Conservation (phyloP, 2,113 vertebrate genomes). For the Ceratotherium simum region DNA sequence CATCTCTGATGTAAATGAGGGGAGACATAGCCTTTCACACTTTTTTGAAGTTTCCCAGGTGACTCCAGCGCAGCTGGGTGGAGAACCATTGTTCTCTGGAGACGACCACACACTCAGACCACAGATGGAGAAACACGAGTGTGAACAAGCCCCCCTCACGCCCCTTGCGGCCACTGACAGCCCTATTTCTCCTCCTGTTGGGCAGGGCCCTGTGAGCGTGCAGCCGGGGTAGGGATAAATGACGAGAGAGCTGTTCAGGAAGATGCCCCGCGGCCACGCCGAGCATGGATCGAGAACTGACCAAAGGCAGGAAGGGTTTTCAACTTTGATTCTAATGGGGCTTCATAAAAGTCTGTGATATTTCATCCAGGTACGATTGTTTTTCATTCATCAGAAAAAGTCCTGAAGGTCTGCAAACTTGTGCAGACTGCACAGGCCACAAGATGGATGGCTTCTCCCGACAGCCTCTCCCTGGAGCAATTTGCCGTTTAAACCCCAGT, state of each 20-base stretch:
- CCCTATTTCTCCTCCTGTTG: too few relatives aligned
- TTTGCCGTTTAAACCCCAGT: slow-evolving; percentile 67
- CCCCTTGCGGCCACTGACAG: background rate
- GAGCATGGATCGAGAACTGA: background rate
- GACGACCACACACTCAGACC: background rate
- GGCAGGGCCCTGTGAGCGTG: background rate
- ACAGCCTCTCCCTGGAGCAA: slow-evolving; percentile 66
- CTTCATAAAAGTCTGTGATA: slow-evolving; percentile 58
- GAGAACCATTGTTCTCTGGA: background rate
- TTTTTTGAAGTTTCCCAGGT: background rate
- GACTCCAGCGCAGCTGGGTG: background rate
- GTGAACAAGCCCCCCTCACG: rapidly evolving
- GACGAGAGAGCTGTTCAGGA: background rate
- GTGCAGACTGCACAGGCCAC: slow-evolving; percentile 59
- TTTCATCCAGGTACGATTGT: slow-evolving; percentile 56
- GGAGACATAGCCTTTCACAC: background rate
- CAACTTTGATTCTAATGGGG: slow-evolving; percentile 49
- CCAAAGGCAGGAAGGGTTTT: slow-evolving; percentile 29
- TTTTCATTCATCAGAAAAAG: slow-evolving; percentile 71
- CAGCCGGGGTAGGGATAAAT: rapidly evolving
- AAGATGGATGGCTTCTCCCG: slow-evolving; percentile 68
- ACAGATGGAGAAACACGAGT: background rate
- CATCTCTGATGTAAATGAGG: background rate
- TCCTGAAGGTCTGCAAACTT: slow-evolving; percentile 72
- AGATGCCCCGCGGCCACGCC: background rate